phyloP scores from a whole-genome alignment of 2,797 vertebrate genomes.

The Anableps anableps region DNA sequence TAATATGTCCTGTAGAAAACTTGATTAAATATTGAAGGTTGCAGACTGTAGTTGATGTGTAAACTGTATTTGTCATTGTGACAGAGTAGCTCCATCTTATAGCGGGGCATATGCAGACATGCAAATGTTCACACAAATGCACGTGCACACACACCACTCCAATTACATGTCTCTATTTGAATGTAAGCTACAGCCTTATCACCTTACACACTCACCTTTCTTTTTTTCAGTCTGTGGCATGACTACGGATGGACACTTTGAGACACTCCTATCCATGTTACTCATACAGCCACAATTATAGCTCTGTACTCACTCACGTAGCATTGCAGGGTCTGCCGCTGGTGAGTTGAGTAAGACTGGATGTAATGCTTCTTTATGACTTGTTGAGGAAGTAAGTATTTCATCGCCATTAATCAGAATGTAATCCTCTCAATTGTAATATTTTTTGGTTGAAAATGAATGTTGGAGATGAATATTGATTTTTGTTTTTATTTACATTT shows the following conservation, averaged over 20 bases:
- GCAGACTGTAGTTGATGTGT: background rate
- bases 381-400: too few species aligned
- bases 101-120: background rate
- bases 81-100: too few species aligned
- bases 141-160: background rate
- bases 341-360: too few species aligned
- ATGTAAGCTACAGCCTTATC: background rate
- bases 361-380: too few species aligned
- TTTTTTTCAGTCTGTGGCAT: background rate
- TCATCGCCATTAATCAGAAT: background rate
- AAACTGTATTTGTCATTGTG: constrained; percentile 1
- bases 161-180: background rate
- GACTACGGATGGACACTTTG: background rate
- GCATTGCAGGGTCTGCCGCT: too few species aligned
- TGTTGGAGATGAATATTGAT: background rate
- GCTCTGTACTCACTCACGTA: background rate
- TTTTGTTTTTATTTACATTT: background rate
- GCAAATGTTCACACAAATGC: too few species aligned
- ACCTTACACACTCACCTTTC: background rate
- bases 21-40: background rate
- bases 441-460: background rate
- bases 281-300: background rate
- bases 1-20: background rate
- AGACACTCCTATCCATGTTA: background rate
- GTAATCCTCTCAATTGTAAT: background rate